Percentiles rank a stretch among this genome's conserved stretches.
Conservation (phyloP, 2,797 vertebrate species). For the Dendrocincla tyrannina region DNA sequence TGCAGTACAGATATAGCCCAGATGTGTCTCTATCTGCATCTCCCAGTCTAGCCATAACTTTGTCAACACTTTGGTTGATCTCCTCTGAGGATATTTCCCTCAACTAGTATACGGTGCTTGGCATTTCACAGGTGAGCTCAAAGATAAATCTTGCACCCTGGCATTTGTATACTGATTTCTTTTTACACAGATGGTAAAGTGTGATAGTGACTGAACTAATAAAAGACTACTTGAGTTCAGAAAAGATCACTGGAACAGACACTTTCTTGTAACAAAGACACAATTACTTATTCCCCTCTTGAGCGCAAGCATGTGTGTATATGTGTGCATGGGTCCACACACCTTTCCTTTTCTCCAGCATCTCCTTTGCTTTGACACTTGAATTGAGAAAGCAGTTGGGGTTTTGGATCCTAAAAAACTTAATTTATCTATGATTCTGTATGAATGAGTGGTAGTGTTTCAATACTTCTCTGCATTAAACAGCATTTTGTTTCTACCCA, state of each 20-base stretch:
- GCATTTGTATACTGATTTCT: not conserved
- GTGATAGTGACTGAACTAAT: conserved; percentile 19
- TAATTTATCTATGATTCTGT: not conserved
- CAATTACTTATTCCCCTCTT: not conserved
- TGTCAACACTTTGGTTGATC: not conserved
- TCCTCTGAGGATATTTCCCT: not conserved
- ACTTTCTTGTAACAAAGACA: not conserved
- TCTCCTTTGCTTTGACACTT: not conserved
- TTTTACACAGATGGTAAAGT: not conserved
- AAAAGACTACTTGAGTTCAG: conserved; percentile 1
- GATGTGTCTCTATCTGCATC: not conserved
- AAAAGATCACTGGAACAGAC: not conserved
- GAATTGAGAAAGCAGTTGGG: not conserved
- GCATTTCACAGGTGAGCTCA: conserved; percentile 10
- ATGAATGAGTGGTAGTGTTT: not conserved
- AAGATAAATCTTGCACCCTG: conserved; percentile 6
- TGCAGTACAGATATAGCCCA: not conserved
- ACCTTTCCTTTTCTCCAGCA: not conserved
- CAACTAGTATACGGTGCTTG: not conserved
- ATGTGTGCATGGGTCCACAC: not conserved
- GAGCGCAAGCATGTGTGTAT: not conserved
- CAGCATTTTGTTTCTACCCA: not conserved
- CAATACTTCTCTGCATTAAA: not conserved
- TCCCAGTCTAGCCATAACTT: not conserved
- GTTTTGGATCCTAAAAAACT: not conserved